These are phyloP conservation scores for Cyclargus thomasi DNA, from an alignment of 1,140 invertebrate species.

Conservation along the genomic window DNA sequence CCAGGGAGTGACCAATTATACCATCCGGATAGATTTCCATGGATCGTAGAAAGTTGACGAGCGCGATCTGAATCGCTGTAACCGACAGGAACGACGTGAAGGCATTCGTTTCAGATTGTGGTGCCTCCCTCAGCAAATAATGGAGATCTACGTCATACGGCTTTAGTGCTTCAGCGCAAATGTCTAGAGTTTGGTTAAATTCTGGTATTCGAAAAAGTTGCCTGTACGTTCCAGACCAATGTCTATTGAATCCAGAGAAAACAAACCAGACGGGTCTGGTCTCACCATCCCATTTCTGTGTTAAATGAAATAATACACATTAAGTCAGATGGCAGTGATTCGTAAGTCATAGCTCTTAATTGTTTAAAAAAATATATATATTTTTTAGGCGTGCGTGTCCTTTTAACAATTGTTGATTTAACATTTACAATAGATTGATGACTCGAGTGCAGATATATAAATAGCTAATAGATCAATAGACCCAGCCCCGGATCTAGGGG, in stretches of 20 bases:
- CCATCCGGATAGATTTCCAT: constrained; percentile 3
- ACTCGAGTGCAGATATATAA: too few relatives aligned
- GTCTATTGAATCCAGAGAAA: neutral
- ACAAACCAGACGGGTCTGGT: constrained; percentile 8
- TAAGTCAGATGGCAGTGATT: too few relatives aligned
- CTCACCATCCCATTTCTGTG: neutral
- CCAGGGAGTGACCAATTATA: constrained; percentile 95
- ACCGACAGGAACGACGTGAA: neutral
- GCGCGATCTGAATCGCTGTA: constrained; percentile 4
- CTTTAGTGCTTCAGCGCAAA: neutral
- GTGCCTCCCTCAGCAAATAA: neutral
- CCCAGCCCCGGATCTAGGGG: too few relatives aligned
- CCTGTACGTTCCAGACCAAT: neutral
- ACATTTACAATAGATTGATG: too few relatives aligned
- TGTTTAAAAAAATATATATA: too few relatives aligned
- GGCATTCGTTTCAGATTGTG: too few relatives aligned
- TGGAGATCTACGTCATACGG: constrained; percentile 1
- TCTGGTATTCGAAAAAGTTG: neutral
- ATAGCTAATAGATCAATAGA: too few relatives aligned
- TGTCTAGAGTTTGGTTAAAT: neutral
- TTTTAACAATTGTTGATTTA: too few relatives aligned
- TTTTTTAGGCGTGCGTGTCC: too few relatives aligned
- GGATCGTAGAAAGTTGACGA: constrained; percentile 2
- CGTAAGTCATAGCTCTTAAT: too few relatives aligned
- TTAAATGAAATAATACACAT: too few relatives aligned